Conservation (phyloP, 2,888 invertebrate species). For the Lordiphosa andalusiaca region DNA sequence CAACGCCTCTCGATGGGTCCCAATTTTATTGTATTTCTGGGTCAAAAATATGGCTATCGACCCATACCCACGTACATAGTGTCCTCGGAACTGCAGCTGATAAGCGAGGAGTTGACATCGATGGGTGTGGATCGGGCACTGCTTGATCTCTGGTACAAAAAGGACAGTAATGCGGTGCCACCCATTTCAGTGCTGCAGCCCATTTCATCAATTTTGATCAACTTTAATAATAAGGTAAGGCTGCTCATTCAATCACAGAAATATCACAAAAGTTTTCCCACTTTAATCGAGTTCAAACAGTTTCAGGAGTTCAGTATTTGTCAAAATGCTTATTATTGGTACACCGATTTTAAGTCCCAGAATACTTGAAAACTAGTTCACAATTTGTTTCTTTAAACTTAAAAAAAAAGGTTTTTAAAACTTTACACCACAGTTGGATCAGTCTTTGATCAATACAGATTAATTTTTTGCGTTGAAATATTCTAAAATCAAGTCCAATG, state of each 20-base stretch:
- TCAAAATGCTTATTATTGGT: no score
- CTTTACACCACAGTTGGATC: no score
- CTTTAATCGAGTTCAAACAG: no score
- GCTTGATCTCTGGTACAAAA: slow-evolving; percentile 96
- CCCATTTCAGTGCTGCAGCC: slow-evolving; percentile 97
- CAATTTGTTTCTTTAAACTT: no score
- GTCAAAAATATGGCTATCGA: slow-evolving; percentile 98
- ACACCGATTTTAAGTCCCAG: no score
- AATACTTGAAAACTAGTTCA: no score
- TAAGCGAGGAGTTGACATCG: slow-evolving; percentile 91
- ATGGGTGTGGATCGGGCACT: slow-evolving; percentile 90
- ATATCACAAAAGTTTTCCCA: no score
- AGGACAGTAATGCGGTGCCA: slow-evolving; percentile 97
- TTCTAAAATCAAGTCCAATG: no score
- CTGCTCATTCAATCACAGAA: neutral
- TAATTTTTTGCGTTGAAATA: no score
- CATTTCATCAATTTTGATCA: slow-evolving; percentile 96
- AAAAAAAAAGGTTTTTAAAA: no score
- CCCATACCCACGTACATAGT: slow-evolving; percentile 97
- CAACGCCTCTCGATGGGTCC: slow-evolving; percentile 98
- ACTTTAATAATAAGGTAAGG: slow-evolving; percentile 96
- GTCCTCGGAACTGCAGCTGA: slow-evolving; percentile 92
- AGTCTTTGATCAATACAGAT: no score
- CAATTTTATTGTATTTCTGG: slow-evolving; percentile 98
- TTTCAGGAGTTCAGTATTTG: no score